Base-by-base conservation (phyloP, 2,888 invertebrate genomes). In the Eupelmus urozonus region DNA sequence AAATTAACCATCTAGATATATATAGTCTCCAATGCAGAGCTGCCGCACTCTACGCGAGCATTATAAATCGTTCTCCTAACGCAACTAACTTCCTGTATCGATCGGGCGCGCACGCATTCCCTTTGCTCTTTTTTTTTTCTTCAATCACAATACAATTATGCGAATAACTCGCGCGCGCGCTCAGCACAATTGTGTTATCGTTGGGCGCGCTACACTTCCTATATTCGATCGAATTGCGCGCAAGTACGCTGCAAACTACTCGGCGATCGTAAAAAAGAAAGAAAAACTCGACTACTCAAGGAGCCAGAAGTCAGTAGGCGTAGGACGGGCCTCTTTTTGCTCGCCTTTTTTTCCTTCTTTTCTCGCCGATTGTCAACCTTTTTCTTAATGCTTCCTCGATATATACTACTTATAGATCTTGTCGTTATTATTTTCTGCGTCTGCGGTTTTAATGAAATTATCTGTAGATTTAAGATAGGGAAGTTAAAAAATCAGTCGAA, bases 211-310 rank as follows among this genome's bases (percentile, higher is more conserved):
- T 27, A 27, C 13, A 57, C 27, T 57, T 57, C 27, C 57, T 57
- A 57, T 16, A 57, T 45, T 45, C 2, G 9, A 45, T 16, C 16
- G 45, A 45, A 45, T 7, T 16, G 45, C 34, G 5, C 34, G 45
- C 16, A 16, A 16, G n/a, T n/a, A n/a, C 16, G 45, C 9, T 45
- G 13, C 16, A 45, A 34, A 34, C 3, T 34, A 45, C 45, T 13
- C 16, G 4, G 16, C 9, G 4, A 2, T 45, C 13, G 16, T 34
- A 45, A 45, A 45, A 45, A 16, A 60, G 27, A 9, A 16, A 40
- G 27, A 72, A 72, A 72, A 72, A 72, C 40, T 11, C 16, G 23
- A 34, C 16, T 11, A 49, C 29, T 63, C 63, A 72, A 72, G 63
- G 72, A 72, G 63, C 11, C 42, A 63, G 40, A 53, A 53, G n/a